phyloP scores from a whole-genome alignment of 1,140 invertebrate genomes.

The Colletes latitarsis region DNA sequence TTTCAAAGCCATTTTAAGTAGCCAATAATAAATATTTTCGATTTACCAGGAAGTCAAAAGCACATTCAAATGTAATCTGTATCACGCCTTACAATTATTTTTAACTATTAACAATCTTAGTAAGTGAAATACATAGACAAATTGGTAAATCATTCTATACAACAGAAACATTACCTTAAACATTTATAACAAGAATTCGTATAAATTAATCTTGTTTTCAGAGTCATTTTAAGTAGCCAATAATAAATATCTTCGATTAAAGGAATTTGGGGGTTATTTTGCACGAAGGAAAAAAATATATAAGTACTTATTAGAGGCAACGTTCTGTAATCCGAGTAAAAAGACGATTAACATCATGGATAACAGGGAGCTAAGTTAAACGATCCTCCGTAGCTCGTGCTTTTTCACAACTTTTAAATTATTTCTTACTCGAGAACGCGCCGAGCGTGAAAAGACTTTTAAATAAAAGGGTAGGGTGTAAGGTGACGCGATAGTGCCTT shows the following conservation, averaged over 20 bases:
- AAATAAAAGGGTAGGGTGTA: not conserved
- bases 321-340: too few relatives aligned
- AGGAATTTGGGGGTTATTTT: not conserved
- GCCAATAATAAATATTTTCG: not conserved
- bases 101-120: too few relatives aligned
- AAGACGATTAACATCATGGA: not conserved
- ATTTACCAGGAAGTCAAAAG: not conserved
- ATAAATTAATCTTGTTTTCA: too few relatives aligned
- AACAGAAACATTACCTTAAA: too few relatives aligned
- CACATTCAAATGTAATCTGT: too few relatives aligned
- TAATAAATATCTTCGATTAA: not conserved
- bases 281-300: not conserved
- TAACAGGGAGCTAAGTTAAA: not conserved
- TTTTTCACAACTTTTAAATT: not conserved
- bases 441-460: not conserved
- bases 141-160: too few relatives aligned
- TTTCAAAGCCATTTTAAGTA: too few relatives aligned
- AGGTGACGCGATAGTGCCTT: not conserved
- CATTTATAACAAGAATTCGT: too few relatives aligned
- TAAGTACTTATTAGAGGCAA: not conserved
- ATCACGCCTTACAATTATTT: too few relatives aligned
- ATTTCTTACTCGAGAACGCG: accelerated
- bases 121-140: too few relatives aligned
- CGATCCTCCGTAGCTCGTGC: not conserved
- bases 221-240: too few relatives aligned